Conservation (phyloP, 2,797 vertebrate genomes). For the Intellagama lesueurii region DNA sequence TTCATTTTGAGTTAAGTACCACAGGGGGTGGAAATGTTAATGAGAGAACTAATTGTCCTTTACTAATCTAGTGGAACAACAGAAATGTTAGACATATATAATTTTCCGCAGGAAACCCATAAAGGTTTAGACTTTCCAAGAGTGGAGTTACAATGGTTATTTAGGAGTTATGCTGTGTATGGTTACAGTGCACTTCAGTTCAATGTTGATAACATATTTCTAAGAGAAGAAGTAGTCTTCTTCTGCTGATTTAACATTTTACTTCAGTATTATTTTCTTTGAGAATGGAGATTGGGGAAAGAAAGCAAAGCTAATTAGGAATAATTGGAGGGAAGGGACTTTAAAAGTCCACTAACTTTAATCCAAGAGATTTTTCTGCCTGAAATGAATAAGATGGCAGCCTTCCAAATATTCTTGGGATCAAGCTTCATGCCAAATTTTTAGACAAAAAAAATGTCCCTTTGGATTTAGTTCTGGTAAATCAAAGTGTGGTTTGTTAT, state of each 20-base stretch:
- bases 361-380: not conserved
- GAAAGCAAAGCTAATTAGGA: not conserved
- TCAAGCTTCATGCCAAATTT: too few species aligned
- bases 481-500: too few species aligned
- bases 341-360: not conserved
- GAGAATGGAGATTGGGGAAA: not conserved
- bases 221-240: not conserved
- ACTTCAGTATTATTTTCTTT: not conserved
- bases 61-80: constrained; percentile 54
- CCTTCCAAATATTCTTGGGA: too few species aligned
- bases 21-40: constrained; percentile 58
- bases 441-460: too few species aligned
- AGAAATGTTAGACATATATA: constrained; percentile 61
- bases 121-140: constrained; percentile 65
- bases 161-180: constrained; percentile 42
- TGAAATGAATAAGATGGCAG: not conserved
- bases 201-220: not conserved
- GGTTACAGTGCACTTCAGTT: constrained; percentile 38
- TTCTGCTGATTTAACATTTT: not conserved
- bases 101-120: constrained; percentile 69
- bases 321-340: not conserved
- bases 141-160: constrained; percentile 56
- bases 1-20: constrained; percentile 66
- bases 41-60: constrained; percentile 59
- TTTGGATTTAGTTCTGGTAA: too few species aligned